Base-by-base conservation (phyloP, 2,797 vertebrate species). In the Paratrypauchen microcephalus region DNA sequence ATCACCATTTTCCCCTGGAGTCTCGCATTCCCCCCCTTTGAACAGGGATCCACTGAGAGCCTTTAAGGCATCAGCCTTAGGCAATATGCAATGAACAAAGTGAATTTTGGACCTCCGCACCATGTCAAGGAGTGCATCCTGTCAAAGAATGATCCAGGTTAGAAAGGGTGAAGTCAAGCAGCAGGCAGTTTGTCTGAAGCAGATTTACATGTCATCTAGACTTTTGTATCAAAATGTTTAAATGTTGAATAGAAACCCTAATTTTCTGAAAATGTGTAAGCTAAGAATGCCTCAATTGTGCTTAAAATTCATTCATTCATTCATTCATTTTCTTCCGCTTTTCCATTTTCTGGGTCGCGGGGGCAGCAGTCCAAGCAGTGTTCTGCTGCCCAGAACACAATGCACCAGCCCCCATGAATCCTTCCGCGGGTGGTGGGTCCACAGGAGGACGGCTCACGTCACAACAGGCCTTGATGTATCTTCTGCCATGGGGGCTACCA, bases 101-200 rank as follows among this genome's bases (percentile, higher is more conserved):
- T 99, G 97, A 56, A 96, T 93, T 88, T 90, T 95, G 58, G 97
- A 97, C 81, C 95, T 95, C 89, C 95, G 94, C 85, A 99, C 92
- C 76, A 96, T 96, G 88, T 99, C 97, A 5, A 99, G 93, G 72
- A 99, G 94, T 41, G 96, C 97, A 0, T 99, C 98, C 98, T 99
- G 86, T 55, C 69, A 71, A 70, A 78, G 19, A 76, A 21, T 82
- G 66, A 58, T 57, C 18, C 68, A 13, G 28, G 70, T 81, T 63
- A 77, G 62, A 69, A 57, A 71, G 65, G 54, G 24, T 26, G 54
- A 11, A 23, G 36, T 23, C n/a, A 19, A 41, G 18, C 24, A 79
- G 62, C 18, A 71, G 36, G 57, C 58, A 62, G 30, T 47, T 5
- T 55, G 4, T 47, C 15, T 30, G 52, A 52, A 39, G 65, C 7